These are phyloP conservation scores for Xanthorhoe designata DNA, from an alignment of 2,888 invertebrate species.

Conservation along the genomic window DNA sequence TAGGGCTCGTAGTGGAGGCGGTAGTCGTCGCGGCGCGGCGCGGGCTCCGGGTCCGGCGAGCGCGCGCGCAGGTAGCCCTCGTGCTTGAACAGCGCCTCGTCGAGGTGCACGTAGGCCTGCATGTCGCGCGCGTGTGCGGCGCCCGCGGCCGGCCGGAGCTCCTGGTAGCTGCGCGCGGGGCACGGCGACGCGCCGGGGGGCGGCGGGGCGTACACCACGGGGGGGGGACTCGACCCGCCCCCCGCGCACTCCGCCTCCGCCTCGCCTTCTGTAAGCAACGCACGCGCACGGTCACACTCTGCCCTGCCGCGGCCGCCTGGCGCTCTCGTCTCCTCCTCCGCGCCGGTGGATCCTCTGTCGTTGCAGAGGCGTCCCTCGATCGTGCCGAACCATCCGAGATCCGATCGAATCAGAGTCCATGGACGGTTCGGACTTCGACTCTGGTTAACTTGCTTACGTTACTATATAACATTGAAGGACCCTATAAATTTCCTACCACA, in stretches of 20 bases:
- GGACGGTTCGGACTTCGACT: too few species aligned
- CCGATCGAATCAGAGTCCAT: too few species aligned
- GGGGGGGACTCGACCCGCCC: constrained; percentile 61
- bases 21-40: constrained; percentile 67
- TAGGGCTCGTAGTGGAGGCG: constrained; percentile 74
- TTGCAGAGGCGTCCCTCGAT: too few species aligned
- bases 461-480: neutral
- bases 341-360: too few species aligned
- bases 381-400: too few species aligned
- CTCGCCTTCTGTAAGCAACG: constrained; percentile 68
- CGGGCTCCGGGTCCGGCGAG: constrained; percentile 67
- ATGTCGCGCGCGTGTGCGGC: constrained; percentile 76
- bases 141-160: constrained; percentile 72
- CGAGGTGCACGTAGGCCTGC: constrained; percentile 77
- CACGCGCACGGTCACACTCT: constrained; percentile 33
- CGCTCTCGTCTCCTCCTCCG: neutral
- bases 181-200: constrained; percentile 68
- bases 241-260: constrained; percentile 64
- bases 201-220: constrained; percentile 65
- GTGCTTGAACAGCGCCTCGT: constrained; percentile 68
- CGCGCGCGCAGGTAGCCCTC: constrained; percentile 69
- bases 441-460: neutral
- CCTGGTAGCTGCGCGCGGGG: constrained; percentile 82
- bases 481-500: neutral
- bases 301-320: neutral